Evolutionary conservation across 2,797 vertebrate genomes (phyloP), one percentile per base, ranked within the genome.

Genomic region (Cryptoblepharus egeriae): DNA sequence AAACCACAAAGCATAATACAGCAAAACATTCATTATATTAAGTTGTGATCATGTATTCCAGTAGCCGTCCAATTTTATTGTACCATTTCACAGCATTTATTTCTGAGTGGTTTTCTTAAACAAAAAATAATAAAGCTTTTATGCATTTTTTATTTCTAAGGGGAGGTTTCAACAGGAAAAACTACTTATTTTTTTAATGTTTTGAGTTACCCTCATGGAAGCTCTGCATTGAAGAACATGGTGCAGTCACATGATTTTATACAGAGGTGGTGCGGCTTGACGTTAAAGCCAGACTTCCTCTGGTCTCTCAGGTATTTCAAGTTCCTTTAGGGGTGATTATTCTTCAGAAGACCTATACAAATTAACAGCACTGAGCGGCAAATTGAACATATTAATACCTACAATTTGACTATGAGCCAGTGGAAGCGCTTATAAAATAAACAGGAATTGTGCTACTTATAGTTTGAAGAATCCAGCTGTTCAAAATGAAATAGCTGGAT

Each of bases 341-440:
- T 82, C n/a, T 88, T 58, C 86, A 89, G 88, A 70, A 89, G 77
- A 84, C 67, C 79, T 88, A 63, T 64, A 83, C 52, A 87, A 88
- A 80, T 80, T 72, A 88, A 87, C 7, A 84, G 72, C 55, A 84
- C 69, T 37, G 73, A 69, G 55, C 52, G 86, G n/a, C 55, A 73
- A 75, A 88, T 76, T 87, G 88, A 75, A 83, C 79, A 32, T 28
- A 77, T 85, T 82, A 88, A 74, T 89, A 55, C 72, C 82, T 86
- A 85, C 58, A 30, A 35, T 35, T 11, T 8, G 63, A 65, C 57
- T 30, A 13, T 58, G 28, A 72, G 30, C 68, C 32, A 76, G 20
- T 13, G 20, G 60, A 11, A 24, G 45, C 58, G 35, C 32, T 71
- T 55, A 1, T 30, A 77, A 77, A 72, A 55, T 57, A 28, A 72